Conservation (phyloP, 2,888 invertebrate species). For the Teleogryllus oceanicus region DNA sequence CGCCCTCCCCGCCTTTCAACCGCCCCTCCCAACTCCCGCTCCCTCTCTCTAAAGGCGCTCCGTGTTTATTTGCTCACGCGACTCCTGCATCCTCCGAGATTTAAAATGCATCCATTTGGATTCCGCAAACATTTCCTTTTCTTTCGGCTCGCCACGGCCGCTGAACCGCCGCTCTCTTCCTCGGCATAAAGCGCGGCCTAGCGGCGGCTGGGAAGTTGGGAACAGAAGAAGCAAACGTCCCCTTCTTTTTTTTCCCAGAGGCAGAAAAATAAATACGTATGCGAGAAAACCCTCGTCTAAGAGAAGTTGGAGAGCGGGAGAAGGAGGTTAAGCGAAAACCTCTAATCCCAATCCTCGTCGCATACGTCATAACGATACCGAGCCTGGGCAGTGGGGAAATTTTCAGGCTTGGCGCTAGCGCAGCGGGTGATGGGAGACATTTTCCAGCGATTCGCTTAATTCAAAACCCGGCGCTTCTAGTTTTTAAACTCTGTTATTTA, state of each 20-base stretch:
- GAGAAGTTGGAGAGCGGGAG: not conserved
- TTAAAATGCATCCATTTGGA: conserved; percentile 18
- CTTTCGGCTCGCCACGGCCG: not conserved
- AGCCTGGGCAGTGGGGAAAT: too few relatives aligned
- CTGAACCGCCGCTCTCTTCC: not conserved
- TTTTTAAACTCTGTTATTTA: too few relatives aligned
- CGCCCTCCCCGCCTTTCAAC: not conserved
- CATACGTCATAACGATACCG: too few relatives aligned
- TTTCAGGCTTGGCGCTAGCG: too few relatives aligned
- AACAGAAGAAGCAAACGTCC: not conserved
- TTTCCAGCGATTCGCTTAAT: too few relatives aligned
- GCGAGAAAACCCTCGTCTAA: not conserved
- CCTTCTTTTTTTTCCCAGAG: not conserved
- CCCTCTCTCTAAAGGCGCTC: not conserved
- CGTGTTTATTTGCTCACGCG: conserved; percentile 9
- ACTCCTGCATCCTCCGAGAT: not conserved
- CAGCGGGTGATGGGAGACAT: too few relatives aligned
- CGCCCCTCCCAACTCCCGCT: not conserved
- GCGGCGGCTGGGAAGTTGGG: not conserved
- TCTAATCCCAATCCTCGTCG: not conserved
- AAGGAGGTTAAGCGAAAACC: conserved; percentile 5
- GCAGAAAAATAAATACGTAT: not conserved
- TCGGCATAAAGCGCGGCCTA: not conserved
- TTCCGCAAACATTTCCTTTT: conserved; percentile 18
- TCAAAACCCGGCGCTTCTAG: too few relatives aligned